Percentiles rank a stretch among this genome's conserved stretches.
Conservation (phyloP, 1,140 invertebrate genomes). For the Phocides pigmalion region DNA sequence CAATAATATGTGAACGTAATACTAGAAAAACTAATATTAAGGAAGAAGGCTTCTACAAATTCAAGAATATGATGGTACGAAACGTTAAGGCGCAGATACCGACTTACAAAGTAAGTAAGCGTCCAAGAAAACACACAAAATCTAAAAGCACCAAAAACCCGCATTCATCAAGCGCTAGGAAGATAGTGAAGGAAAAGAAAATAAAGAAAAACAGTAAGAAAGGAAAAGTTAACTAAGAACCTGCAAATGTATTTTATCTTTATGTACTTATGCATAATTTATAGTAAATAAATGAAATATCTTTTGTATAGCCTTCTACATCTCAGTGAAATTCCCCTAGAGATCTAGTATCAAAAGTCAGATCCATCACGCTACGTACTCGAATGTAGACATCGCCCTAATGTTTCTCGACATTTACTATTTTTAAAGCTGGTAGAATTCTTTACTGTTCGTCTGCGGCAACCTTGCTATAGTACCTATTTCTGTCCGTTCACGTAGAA, state of each 20-base stretch:
- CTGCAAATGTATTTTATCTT: conserved; percentile 1
- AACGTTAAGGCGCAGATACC: conserved; percentile 27
- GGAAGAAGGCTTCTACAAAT: conserved; percentile 43
- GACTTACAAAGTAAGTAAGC: conserved; percentile 9
- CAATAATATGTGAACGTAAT: conserved; percentile 1
- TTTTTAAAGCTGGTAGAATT: too few relatives aligned
- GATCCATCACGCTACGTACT: too few relatives aligned
- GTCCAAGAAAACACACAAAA: conserved; percentile 18
- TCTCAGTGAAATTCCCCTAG: too few relatives aligned
- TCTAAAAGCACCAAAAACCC: conserved; percentile 1
- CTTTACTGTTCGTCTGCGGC: too few relatives aligned
- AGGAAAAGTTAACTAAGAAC: not conserved
- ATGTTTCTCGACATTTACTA: too few relatives aligned
- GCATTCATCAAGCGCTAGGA: not conserved
- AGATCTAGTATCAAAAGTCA: too few relatives aligned
- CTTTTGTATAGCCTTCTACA: not conserved
- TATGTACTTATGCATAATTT: conserved; percentile 9
- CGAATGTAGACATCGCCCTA: too few relatives aligned
- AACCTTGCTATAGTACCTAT: too few relatives aligned
- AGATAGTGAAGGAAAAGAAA: not conserved
- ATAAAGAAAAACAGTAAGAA: conserved; percentile 1
- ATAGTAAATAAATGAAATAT: not conserved
- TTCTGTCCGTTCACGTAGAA: too few relatives aligned
- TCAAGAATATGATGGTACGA: conserved; percentile 41
- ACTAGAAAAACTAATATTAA: conserved; percentile 41